These are phyloP conservation scores for Melangyna quadrimaculata DNA, from an alignment of 2,888 invertebrate species.

Conservation along the genomic window DNA sequence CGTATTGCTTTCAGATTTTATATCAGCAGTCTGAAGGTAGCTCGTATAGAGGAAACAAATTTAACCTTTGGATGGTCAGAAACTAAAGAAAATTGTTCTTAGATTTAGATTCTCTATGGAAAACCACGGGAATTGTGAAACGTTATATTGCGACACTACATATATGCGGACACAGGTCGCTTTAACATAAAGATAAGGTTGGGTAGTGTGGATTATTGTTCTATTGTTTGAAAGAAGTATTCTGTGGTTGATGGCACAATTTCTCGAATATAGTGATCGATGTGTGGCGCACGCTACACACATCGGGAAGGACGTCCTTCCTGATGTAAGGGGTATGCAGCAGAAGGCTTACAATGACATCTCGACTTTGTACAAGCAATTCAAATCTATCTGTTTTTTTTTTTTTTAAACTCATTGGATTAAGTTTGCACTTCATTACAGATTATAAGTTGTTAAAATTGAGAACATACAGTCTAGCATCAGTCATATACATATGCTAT, in stretches of 20 bases:
- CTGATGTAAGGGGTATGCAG: not conserved
- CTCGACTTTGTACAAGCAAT: no score
- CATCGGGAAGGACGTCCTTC: no score
- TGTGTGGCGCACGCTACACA: no score
- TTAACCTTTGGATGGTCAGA: not conserved
- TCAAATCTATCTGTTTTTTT: no score
- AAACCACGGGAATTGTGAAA: not conserved
- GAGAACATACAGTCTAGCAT: no score
- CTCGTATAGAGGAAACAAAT: not conserved
- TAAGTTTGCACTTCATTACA: no score
- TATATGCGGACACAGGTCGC: no score
- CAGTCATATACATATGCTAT: no score
- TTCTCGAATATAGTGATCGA: not conserved
- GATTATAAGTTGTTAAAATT: no score
- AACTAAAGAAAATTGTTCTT: not conserved
- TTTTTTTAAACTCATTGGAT: no score
- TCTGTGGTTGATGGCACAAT: not conserved
- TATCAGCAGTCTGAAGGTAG: not conserved
- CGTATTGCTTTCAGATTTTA: not conserved
- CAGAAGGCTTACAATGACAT: not conserved
- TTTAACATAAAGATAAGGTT: no score
- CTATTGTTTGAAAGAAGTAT: not conserved
- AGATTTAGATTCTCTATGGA: not conserved
- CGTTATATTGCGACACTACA: not conserved
- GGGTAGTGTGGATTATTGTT: not conserved